Evolutionary conservation across 2,888 invertebrate genomes (phyloP), one percentile per base, ranked within the genome.

Genomic region (Dasypogon diadema): DNA sequence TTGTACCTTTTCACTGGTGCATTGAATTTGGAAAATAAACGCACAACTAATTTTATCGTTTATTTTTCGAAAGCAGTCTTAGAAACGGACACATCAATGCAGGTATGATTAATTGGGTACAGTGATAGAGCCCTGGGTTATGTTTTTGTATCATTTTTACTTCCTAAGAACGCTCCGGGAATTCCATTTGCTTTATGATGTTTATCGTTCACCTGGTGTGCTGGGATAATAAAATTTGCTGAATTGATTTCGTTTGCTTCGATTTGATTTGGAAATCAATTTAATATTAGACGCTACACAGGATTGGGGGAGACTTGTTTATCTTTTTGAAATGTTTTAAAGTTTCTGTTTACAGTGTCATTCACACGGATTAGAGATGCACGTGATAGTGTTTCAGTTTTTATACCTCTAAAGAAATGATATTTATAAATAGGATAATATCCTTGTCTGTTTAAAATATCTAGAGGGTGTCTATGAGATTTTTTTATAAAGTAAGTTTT

Each of bases 111-210:
- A 65, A 65, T 65, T 65, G 65, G 24, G 14, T 65, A 65, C 65
- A 65, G 37, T 14, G 21, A 48, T 48, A 42, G 65, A 65, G 65
- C 65, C 22, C 65, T 65, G 65, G 46, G 24, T n/a, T 46, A 48
- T 65, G 65, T 65, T 65, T 65, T 46, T 46, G 16, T 65, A 24
- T 34, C 22, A 48, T n/a, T 46, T 46, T 34, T 46, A 18, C 6
- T 16, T 51, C 21, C 12, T 51, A 51, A 1, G 21, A 51, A 37
- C 60, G 37, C 60, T 24, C 24, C n/a, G 8, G 65, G 65, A 21
- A 46, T 65, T 65, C 46, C n/a, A 65, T 65, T 65, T 65, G 22
- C 22, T 65, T 65, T 65, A 65, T 65, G 65, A 65, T 65, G 65
- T 65, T 65, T 65, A 65, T 46, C 34, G 48, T 37, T 65, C 65